These are phyloP conservation scores for Pandion haliaetus DNA, from an alignment of 2,113 vertebrate species.

Conservation along the genomic window DNA sequence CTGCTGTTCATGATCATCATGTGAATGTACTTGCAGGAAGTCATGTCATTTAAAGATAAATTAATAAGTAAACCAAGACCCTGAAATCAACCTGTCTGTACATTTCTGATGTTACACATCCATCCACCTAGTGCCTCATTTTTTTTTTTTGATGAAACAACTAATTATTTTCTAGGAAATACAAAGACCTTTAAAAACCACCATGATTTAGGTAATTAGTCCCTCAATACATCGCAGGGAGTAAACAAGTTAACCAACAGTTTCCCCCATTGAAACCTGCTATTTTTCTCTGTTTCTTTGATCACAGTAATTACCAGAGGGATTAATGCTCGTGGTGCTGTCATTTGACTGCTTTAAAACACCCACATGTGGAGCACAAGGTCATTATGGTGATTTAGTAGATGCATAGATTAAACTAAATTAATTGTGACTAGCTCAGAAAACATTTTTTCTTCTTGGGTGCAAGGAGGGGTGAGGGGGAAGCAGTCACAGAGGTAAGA, in stretches of 20 bases:
- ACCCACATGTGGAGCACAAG: background rate
- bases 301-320: constrained; percentile 5
- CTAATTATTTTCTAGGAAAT: constrained; percentile 9
- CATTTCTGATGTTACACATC: background rate
- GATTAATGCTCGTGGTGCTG: background rate
- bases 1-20: background rate
- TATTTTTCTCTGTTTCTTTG: background rate
- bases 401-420: background rate
- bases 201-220: constrained; percentile 33
- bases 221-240: background rate
- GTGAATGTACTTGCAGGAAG: background rate
- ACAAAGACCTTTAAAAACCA: background rate
- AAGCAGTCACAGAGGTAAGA: background rate
- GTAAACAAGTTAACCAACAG: constrained; percentile 26
- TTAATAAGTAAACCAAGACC: background rate
- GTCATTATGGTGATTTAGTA: background rate
- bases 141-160: background rate
- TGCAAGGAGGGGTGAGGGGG: accelerated
- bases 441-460: background rate
- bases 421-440: background rate
- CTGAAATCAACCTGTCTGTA: background rate
- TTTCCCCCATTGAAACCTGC: background rate
- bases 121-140: background rate
- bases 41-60: background rate
- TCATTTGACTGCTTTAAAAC: background rate